phyloP scores from a whole-genome alignment of 2,888 invertebrate genomes.

The Hypomecis atomaria region DNA sequence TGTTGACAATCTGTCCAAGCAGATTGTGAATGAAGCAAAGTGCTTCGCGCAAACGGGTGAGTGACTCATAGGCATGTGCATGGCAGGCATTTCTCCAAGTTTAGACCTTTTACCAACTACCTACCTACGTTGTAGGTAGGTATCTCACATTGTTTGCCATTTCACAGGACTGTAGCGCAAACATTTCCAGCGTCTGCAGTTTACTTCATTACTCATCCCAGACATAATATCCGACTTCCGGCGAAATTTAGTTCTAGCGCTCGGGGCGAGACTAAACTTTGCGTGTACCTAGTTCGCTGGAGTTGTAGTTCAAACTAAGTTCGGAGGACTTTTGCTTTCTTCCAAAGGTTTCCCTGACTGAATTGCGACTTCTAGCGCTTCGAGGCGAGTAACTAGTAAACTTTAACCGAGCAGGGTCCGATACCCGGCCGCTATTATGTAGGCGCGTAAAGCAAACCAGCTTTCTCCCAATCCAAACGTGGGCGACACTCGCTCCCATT shows the following conservation, averaged over 20 bases:
- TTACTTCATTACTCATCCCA: constrained; percentile 40
- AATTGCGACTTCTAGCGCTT: constrained; percentile 9
- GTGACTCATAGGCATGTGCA: constrained; percentile 28
- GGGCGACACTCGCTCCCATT: constrained; percentile 72
- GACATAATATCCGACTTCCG: constrained; percentile 42
- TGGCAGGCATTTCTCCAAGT: constrained; percentile 13
- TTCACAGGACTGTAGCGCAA: constrained; percentile 23
- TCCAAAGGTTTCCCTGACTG: constrained; percentile 5
- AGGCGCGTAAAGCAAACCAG: constrained; percentile 51
- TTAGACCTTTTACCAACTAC: neutral
- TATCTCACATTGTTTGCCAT: neutral
- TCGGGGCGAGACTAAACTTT: constrained; percentile 23
- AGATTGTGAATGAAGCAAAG: constrained; percentile 32
- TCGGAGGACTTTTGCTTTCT: constrained; percentile 30
- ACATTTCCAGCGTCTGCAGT: constrained; percentile 33
- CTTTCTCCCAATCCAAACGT: constrained; percentile 76
- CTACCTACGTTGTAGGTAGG: constrained; percentile 1
- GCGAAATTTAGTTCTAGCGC: constrained; percentile 36
- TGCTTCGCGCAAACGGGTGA: constrained; percentile 26
- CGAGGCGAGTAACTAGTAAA: constrained; percentile 5
- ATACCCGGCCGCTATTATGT: constrained; percentile 43
- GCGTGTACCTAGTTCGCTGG: constrained; percentile 6
- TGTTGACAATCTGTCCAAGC: constrained; percentile 24
- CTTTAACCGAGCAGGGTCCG: neutral
- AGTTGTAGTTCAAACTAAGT: neutral